Base-by-base conservation (phyloP, 2,797 vertebrate species). In the Rousettus madagascariensis region DNA sequence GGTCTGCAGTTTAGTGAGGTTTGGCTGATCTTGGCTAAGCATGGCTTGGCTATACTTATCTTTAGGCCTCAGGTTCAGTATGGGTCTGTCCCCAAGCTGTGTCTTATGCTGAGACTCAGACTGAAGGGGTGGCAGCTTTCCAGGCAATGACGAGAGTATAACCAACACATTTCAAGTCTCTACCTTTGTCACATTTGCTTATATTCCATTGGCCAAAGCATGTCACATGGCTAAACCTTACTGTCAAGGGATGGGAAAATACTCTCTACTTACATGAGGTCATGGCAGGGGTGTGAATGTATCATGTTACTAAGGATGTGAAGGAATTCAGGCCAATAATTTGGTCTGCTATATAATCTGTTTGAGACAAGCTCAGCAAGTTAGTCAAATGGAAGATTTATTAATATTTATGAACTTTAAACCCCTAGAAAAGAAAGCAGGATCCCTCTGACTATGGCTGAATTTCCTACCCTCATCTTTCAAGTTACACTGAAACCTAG, bases 401-500 rank as follows among this genome's bases (percentile, higher is more conserved):
- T 17, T 79, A 69, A 46, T 84, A 82, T 59, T 61, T 91, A 69
- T 6, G 65, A 17, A 55, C 30, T 24, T 80, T 87, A 30, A 63
- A 43, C 7, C 22, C 22, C 22, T 87, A 5, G 8, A 53, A 72
- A 94, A 94, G 41, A 85, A 95, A 75, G 8, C 12, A 57, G 74
- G 8, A 86, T 83, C 51, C 30, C 24, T 85, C 63, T 88, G n/a
- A 91, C 26, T 93, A 2, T 65, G 15, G 30, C 79, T 66, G 17
- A 84, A 57, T 89, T 92, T 78, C 33, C 49, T 92, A 55, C 8
- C 36, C 20, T 88, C 80, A 72, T 84, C 24, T 91, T 91, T 86
- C 43, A 93, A 74, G 57, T 75, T 96, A 82, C 5, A 22, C 15
- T 75, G 38, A 90, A 90, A 46, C 55, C 68, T 88, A 20, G 28